phyloP scores from a whole-genome alignment of 2,113 vertebrate genomes.

The Cisticola juncidis region DNA sequence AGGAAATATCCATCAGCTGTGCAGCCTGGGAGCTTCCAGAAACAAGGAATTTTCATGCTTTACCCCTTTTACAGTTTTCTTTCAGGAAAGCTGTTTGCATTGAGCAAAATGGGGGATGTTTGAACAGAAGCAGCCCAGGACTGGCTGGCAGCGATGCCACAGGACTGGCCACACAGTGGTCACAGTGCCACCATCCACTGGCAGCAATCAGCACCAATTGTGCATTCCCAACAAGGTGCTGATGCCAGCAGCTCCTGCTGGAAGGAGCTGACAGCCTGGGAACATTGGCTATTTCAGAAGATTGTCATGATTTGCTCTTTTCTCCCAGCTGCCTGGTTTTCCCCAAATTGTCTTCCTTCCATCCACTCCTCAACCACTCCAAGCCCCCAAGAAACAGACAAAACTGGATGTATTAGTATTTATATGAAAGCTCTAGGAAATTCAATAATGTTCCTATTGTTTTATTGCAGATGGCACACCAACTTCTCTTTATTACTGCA shows the following conservation, averaged over 20 bases:
- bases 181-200: accelerated
- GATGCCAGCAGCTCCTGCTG: not conserved
- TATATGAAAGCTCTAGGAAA: constrained; percentile 55
- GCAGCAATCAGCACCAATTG: not conserved
- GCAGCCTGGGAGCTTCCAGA: constrained; percentile 8
- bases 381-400: constrained; percentile 1
- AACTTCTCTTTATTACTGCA: constrained; percentile 72
- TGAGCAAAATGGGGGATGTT: not conserved
- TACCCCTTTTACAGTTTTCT: not conserved
- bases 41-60: not conserved
- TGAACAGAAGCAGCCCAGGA: not conserved
- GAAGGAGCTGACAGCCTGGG: not conserved
- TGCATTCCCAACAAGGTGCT: not conserved
- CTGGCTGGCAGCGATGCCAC: not conserved
- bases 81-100: not conserved
- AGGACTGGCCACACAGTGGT: not conserved
- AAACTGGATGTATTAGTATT: constrained; percentile 36
- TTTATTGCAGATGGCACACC: constrained; percentile 67
- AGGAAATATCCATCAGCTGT: constrained; percentile 6
- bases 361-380: not conserved
- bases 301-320: not conserved
- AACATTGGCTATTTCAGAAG: accelerated
- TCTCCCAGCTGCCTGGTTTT: not conserved
- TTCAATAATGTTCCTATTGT: constrained; percentile 63
- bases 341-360: not conserved